Base-by-base conservation (phyloP, 64 coral and sea anemone species). In the Porites australiensis region DNA sequence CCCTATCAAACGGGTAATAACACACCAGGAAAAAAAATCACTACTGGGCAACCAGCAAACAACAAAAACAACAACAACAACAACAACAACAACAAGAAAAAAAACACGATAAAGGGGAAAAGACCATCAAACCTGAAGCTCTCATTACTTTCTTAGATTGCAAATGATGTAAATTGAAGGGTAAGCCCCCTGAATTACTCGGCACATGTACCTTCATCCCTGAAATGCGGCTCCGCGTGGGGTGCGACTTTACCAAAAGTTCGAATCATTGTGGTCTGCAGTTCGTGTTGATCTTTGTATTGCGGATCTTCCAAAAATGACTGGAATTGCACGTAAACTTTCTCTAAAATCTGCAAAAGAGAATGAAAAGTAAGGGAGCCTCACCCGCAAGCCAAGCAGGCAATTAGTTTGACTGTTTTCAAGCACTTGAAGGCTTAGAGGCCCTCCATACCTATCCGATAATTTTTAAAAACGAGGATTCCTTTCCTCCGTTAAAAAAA, bases 261-360 rank as follows among this genome's bases (percentile, higher is more conserved):
- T 93, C 93, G 65, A 61, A 98, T 98, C 82, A 98, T 93, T 18
- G 96, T 95, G 8, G 87, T 58, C 50, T 98, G 96, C 44, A 98
- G 70, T 59, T 98, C 96, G 62, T 98, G 96, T 79, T 98, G 96
- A 72, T 98, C 93, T 69, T 92, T 95, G 52, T 98, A 98, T 55
- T 95, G 91, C 3, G 96, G 96, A 44, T 98, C 96, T 74, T 95
- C 91, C 4, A 98, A 88, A 62, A 98, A 96, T 5, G 97, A 95
- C 70, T 98, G 94, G 71, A 98, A 98, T 79, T 98, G 97, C 64
- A 98, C 90, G 43, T 98, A 95, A 27, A 98, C 91, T 79, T 98
- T 98, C 23, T 98, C 97, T 68, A 98, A 86, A 89, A 98, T 91
- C 97, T 98, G 71, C 19, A 23, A 58, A 82, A 22, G 20, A 75